phyloP scores from a whole-genome alignment of 1,140 invertebrate species.

The Pollicipes pollicipes region DNA sequence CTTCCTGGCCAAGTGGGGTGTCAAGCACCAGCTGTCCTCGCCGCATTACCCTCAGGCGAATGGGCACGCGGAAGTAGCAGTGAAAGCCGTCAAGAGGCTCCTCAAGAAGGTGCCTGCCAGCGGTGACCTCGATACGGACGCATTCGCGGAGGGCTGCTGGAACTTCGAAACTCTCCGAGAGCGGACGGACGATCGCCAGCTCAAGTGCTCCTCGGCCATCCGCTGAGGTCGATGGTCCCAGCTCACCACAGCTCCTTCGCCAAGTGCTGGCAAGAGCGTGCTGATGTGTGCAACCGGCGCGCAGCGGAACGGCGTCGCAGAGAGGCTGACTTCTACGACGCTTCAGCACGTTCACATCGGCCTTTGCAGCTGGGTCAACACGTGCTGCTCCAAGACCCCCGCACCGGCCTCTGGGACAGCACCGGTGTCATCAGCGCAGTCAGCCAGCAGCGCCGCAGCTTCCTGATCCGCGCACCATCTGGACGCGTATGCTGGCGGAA shows the following conservation, averaged over 20 bases:
- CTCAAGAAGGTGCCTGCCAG: neutral
- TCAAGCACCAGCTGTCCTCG: neutral
- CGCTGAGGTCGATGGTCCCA: slow-evolving; percentile 11
- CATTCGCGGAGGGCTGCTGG: slow-evolving; percentile 9
- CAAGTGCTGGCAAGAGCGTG: neutral
- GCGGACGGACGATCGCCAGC: slow-evolving; percentile 11
- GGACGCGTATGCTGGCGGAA: too few relatives aligned
- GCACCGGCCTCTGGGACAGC: neutral
- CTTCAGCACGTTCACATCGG: neutral
- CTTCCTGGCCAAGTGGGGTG: neutral
- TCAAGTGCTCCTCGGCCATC: slow-evolving; percentile 12
- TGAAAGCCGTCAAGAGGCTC: neutral
- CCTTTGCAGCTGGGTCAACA: neutral
- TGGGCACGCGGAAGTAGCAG: neutral
- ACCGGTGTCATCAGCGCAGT: too few relatives aligned
- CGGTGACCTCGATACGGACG: neutral
- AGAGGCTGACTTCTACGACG: neutral
- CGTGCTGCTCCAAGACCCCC: neutral
- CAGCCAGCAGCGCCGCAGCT: too few relatives aligned
- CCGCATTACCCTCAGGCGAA: neutral
- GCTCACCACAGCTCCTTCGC: slow-evolving; percentile 7
- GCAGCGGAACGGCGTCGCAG: neutral
- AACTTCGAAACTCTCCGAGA: slow-evolving; percentile 9
- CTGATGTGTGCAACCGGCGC: neutral
- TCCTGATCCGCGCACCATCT: too few relatives aligned